Evolutionary conservation across 2,888 invertebrate genomes (phyloP).

Genomic region (Cyrtodaria siliqua): DNA sequence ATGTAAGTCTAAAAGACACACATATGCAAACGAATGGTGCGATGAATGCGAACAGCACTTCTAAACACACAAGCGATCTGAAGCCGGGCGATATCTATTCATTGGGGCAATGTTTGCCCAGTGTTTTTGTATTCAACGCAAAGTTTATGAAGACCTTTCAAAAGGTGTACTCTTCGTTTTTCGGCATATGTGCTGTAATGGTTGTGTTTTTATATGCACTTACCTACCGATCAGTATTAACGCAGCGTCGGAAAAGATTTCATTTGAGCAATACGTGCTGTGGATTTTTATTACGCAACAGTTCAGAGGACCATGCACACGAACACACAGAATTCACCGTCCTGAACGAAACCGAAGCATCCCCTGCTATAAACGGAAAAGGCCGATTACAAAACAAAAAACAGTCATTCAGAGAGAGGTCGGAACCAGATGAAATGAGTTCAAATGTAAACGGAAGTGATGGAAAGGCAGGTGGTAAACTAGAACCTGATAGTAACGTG

Average conservation of each 20-base stretch:
- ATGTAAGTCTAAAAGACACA: background rate
- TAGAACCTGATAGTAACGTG: conserved; percentile 37
- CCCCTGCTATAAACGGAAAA: conserved; percentile 34
- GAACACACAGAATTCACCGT: conserved; percentile 53
- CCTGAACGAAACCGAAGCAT: conserved; percentile 32
- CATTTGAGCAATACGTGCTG: conserved; percentile 57
- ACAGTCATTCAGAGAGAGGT: conserved; percentile 35
- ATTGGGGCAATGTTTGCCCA: conserved; percentile 65
- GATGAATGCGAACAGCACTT: no score
- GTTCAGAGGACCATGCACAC: conserved; percentile 35
- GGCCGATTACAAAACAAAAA: conserved; percentile 19
- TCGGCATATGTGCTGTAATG: conserved; percentile 80
- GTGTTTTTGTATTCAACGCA: conserved; percentile 55
- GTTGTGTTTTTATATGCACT: conserved; percentile 82
- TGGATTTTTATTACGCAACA: conserved; percentile 42
- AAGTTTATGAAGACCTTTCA: conserved; percentile 72
- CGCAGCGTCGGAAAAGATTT: conserved; percentile 47
- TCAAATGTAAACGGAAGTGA: conserved; percentile 30
- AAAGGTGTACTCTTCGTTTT: conserved; percentile 77
- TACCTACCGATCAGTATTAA: conserved; percentile 69
- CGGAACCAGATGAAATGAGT: conserved; percentile 39
- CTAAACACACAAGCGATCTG: no score
- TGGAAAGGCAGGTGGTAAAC: conserved; percentile 37
- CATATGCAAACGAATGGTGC: background rate
- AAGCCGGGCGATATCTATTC: conserved; percentile 26